A percentile compares a stretch with the other conserved stretches of the same genome.
Evolutionary conservation across 2,113 vertebrate genomes (phyloP).

Genomic region (Chinchilla lanigera): DNA sequence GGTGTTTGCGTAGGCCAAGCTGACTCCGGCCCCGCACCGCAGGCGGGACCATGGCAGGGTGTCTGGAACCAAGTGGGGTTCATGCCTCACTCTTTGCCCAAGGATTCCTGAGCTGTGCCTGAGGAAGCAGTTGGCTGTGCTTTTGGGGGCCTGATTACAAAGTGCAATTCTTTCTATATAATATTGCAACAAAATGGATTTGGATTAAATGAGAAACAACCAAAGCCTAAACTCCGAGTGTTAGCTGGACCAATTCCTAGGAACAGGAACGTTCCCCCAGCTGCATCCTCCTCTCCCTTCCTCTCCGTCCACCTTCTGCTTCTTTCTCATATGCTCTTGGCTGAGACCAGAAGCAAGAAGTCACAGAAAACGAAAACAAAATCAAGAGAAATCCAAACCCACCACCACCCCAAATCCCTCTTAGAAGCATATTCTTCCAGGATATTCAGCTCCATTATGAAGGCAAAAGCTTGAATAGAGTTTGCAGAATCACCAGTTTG

Average conservation of each 20-base stretch:
- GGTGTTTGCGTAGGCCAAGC: neutral
- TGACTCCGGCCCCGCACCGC: rapidly evolving
- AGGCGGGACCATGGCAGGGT: neutral
- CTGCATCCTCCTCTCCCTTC: neutral
- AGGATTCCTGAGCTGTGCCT: neutral
- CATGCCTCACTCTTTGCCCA: neutral
- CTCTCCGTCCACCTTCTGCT: neutral
- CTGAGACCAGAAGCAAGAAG: neutral
- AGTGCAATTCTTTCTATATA: neutral
- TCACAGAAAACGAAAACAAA: neutral
- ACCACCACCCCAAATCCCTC: neutral
- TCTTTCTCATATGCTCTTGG: neutral
- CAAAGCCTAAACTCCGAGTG: neutral
- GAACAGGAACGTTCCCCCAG: neutral
- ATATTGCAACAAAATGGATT: neutral
- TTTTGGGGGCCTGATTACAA: neutral
- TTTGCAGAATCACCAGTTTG: neutral
- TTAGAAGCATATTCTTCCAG: neutral
- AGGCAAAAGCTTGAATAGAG: neutral
- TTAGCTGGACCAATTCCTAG: neutral
- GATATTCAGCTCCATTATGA: neutral
- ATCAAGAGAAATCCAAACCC: neutral
- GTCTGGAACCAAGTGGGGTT: neutral
- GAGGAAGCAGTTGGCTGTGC: neutral
- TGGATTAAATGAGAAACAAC: neutral